phyloP scores from a whole-genome alignment of 2,797 vertebrate species.

The Aeoliscus strigatus region DNA sequence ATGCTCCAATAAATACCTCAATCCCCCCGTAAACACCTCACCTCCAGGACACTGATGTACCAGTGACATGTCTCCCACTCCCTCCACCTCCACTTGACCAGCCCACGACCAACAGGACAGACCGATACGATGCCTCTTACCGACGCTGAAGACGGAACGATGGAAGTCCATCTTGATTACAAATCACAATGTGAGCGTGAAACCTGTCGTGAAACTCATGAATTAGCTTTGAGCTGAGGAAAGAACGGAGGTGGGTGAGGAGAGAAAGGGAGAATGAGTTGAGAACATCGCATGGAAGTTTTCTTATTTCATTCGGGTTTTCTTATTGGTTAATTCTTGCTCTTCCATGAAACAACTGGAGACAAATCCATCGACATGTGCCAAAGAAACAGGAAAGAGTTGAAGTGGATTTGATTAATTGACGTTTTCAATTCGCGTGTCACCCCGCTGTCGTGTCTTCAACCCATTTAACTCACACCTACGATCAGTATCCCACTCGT shows the following conservation, averaged over 20 bases:
- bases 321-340: too few relatives aligned
- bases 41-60: slow-evolving; percentile 26
- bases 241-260: slow-evolving; percentile 15
- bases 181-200: slow-evolving; percentile 43
- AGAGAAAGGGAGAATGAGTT: slow-evolving; percentile 5
- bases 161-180: slow-evolving; percentile 33
- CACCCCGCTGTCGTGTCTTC: too few relatives aligned
- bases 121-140: slow-evolving; percentile 29
- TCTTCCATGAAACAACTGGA: too few relatives aligned
- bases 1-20: slow-evolving; percentile 15
- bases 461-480: too few relatives aligned
- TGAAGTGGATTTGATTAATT: too few relatives aligned
- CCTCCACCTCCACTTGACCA: slow-evolving; percentile 58
- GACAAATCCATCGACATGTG: too few relatives aligned
- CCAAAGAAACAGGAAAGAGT: too few relatives aligned
- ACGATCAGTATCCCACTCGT: too few relatives aligned
- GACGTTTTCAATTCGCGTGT: too few relatives aligned
- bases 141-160: slow-evolving; percentile 18
- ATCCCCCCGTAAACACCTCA: slow-evolving; percentile 15
- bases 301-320: too few relatives aligned
- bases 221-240: slow-evolving; percentile 59
- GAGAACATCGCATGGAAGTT: too few relatives aligned
- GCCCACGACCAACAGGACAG: slow-evolving; percentile 46
- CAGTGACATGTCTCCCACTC: slow-evolving; percentile 29
- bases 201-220: slow-evolving; percentile 61